These are phyloP conservation scores for Sycophaga agraensis DNA, from an alignment of 1,140 invertebrate genomes.

Conservation along the genomic window DNA sequence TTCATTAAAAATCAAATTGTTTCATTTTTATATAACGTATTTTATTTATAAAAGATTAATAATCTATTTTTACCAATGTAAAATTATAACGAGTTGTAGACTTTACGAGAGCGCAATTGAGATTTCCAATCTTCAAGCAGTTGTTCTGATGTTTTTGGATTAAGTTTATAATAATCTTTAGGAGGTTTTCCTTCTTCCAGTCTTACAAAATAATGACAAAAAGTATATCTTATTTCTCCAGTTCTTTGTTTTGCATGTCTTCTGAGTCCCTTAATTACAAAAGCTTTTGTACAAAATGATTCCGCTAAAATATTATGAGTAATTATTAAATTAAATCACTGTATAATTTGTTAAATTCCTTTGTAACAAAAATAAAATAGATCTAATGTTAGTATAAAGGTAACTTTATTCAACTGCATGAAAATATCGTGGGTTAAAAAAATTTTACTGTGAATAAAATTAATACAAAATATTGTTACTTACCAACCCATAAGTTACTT, in stretches of 20 bases:
- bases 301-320: slow-evolving; percentile 74
- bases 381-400: no score
- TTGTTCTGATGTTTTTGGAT: slow-evolving; percentile 69
- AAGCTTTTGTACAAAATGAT: slow-evolving; percentile 77
- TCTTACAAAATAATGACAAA: slow-evolving; percentile 85
- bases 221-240: slow-evolving; percentile 76
- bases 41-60: slow-evolving; percentile 3
- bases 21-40: background rate
- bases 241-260: slow-evolving; percentile 73
- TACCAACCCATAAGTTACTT: slow-evolving; percentile 95
- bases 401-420: background rate
- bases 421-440: no score
- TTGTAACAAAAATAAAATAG: no score
- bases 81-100: slow-evolving; percentile 63
- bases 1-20: slow-evolving; percentile 14
- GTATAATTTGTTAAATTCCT: background rate
- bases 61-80: slow-evolving; percentile 6
- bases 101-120: slow-evolving; percentile 69
- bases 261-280: slow-evolving; percentile 77
- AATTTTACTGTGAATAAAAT: background rate
- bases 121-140: slow-evolving; percentile 74
- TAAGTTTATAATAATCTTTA: slow-evolving; percentile 71
- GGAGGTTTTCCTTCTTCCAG: slow-evolving; percentile 92
- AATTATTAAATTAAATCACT: slow-evolving; percentile 1
- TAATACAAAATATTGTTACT: slow-evolving; percentile 59